Conservation (phyloP, 2,797 vertebrate genomes). For the Peromyscus eremicus region DNA sequence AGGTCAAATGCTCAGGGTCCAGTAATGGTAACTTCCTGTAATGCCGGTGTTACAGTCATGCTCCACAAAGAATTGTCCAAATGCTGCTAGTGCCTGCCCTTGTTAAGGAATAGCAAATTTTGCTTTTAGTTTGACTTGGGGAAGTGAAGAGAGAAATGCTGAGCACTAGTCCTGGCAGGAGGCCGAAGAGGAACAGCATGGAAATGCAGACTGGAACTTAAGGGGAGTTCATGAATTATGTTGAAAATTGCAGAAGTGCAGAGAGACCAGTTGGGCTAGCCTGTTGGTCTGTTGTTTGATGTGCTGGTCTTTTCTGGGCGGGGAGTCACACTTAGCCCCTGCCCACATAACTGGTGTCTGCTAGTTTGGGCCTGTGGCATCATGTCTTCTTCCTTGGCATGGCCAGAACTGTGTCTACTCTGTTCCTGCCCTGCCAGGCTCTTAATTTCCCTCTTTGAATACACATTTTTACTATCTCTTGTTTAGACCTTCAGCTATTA, state of each 20-base stretch:
- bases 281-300: background rate
- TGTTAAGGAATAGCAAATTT: background rate
- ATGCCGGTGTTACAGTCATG: background rate
- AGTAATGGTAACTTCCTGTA: background rate
- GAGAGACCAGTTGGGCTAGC: background rate
- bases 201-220: background rate
- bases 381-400: background rate
- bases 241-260: background rate
- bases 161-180: background rate
- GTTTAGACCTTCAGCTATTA: background rate
- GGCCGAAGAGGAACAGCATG: background rate
- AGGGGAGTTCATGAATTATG: background rate
- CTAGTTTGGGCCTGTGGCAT: background rate
- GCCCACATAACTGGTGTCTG: background rate
- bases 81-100: background rate
- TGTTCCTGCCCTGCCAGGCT: background rate
- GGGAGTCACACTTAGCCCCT: background rate
- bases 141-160: background rate
- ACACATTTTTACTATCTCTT: background rate
- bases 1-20: background rate
- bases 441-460: background rate
- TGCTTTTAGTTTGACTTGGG: background rate
- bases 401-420: background rate
- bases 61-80: background rate
- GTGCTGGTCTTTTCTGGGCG: background rate